Base-by-base conservation (phyloP, 2,888 invertebrate species). In the Drosophila mulleri region DNA sequence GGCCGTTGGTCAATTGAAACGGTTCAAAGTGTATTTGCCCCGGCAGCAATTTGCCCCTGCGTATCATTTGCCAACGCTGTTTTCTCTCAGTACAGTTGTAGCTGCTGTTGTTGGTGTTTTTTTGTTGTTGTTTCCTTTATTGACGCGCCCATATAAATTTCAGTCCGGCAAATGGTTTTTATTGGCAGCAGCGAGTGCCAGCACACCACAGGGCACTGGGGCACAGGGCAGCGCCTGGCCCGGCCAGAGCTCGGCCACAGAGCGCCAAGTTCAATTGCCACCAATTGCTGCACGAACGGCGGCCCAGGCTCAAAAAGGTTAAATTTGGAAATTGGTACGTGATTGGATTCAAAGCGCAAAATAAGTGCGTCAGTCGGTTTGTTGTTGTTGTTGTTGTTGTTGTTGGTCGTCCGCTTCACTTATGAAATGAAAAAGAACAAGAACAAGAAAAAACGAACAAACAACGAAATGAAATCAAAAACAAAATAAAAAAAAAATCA, bases 271-370 rank as follows among this genome's bases (percentile, higher is more conserved):
- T 77, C 77, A 78, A 77, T 77, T 77, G 77, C 78, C 78, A 50
- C 66, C 77, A 77, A 77, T 77, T 77, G 77, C 66, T 47, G 64
- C 60, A 65, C 69, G 69, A 67, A 62, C 75, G 50, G 47, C 75
- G 67, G 63, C 63, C 70, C 48, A 35, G 69, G 78, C 80, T 78
- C 81, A 76, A 86, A 86, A 88, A 83, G 85, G 86, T 86, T 83
- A 86, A 88, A 82, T 83, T 86, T 88, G 88, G 83, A 88, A 86
- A 86, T 86, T 88, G 88, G 74, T 88, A 86, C 85, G 88, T 86
- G 88, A 86, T 86, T 88, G 85, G 86, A 86, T 88, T 86, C 88
- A 88, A 88, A 86, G 85, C 88, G 86, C 83, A 78, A 86, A 86
- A 88, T 86, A 88, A 86, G 85, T 86, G 86, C 88, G 84, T 84